Base-by-base conservation (phyloP, 2,888 invertebrate species). In the Diplazon laetatorius region DNA sequence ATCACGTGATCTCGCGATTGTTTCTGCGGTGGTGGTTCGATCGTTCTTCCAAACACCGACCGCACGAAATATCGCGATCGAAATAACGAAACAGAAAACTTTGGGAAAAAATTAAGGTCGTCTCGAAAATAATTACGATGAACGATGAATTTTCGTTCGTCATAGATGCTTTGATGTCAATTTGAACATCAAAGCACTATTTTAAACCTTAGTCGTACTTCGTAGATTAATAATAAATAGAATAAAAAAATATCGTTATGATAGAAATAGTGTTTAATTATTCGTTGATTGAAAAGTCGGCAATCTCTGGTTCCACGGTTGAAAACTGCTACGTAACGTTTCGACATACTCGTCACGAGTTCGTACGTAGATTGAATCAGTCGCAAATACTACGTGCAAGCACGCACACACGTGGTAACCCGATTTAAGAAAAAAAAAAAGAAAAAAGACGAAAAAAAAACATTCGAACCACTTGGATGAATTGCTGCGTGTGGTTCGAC, bases 301-400 rank as follows among this genome's bases (percentile, higher is more conserved):
- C 12, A 6, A 8, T 37, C 20, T n/a, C 18, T 0, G 37, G 20
- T 20, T 39, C 18, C 20, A 39, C 18, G 8, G n/a, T 37, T 20
- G 14, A 14, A 10, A 4, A 14, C 9, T 18, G 46, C 22, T n/a
- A n/a, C n/a, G n/a, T n/a, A n/a, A n/a, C 10, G 20, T 48, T 10
- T 55, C 30, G 12, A 44, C 60, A 52, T 48, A 37, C 46, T 60
- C 35, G 10, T 8, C 68, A 52, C 52, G 63, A 25, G 50, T 72
- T 39, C 82, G 83, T 81, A 81, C 71, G 82, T 82, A 87, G 86
- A 87, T 86, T 85, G 86, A 88, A 88, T 86, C 85, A 85, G 85
- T 83, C 81, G 83, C 85, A 87, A 88, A 88, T 87, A 87, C 84
- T 80, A n/a, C n/a, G n/a, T n/a, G 81, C 82, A 78, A 76, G 82